Percentiles rank a stretch among this genome's conserved stretches.
Conservation (phyloP, 2,113 vertebrate genomes). For the Pygoscelis antarcticus region DNA sequence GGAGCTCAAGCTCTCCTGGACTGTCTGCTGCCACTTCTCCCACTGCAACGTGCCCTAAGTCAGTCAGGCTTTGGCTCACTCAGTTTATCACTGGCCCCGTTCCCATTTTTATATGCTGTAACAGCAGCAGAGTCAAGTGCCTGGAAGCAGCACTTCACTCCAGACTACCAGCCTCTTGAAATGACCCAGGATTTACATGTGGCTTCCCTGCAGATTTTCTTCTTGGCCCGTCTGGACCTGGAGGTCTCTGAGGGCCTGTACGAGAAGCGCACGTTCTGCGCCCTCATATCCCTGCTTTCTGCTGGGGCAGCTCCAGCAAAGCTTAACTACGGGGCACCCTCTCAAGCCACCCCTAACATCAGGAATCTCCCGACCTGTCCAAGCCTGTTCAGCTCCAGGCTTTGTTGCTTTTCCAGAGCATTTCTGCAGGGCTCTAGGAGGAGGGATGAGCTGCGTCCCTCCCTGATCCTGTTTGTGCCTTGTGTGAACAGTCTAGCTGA, state of each 20-base stretch:
- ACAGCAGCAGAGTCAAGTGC: neutral
- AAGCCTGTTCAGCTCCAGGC: neutral
- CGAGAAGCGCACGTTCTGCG: fast-evolving
- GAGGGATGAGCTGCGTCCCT: neutral
- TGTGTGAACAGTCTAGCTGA: neutral
- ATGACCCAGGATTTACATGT: neutral
- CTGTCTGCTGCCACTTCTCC: neutral
- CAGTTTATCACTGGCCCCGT: neutral
- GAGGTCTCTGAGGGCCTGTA: neutral
- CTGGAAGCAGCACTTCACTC: neutral
- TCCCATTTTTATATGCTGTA: neutral
- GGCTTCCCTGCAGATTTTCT: neutral
- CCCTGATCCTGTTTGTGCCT: neutral
- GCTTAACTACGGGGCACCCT: neutral
- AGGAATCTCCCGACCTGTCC: neutral
- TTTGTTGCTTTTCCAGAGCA: neutral
- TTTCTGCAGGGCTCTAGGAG: neutral
- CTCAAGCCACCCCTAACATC: neutral
- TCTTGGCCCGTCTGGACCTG: neutral
- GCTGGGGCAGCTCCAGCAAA: neutral
- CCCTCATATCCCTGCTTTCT: neutral
- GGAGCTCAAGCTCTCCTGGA: neutral
- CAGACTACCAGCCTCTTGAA: neutral
- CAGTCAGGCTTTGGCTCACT: neutral
- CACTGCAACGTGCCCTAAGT: neutral